Base-by-base conservation (phyloP, 1,140 invertebrate species). In the Eufriesea mexicana region DNA sequence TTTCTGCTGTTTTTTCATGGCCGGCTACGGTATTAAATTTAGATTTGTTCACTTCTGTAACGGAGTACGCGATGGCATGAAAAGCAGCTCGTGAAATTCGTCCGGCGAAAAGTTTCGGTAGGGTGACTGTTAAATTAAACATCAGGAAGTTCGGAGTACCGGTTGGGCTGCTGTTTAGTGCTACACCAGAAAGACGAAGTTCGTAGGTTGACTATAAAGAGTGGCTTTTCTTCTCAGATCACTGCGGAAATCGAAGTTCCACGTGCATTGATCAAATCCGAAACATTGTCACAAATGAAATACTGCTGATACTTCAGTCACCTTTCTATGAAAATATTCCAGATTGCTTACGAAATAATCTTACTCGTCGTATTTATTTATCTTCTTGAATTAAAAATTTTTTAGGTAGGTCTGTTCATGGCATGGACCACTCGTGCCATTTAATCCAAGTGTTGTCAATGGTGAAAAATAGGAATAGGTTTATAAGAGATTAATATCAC, bases 61-160 rank as follows among this genome's bases (percentile, higher is more conserved):
- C 71, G 16, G 71, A 57, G 54, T 57, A 57, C 49, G 70, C 49
- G 70, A 72, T 57, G 71, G 54, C 71, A 73, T 73, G 71, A 73
- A 73, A 73, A 57, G 71, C 71, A 73, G 71, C 71, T 73, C 54
- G 70, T 55, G 70, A 55, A 72, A 72, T 72, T 72, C 70, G 70
- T 55, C 55, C 51, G 20, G 20, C 12, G 28, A 23, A 73, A 73
- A 73, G 28, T 73, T 73, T 57, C 51, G 20, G 23, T 18, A 42
- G 51, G 71, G 54, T 7, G 51, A 57, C 71, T 73, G 71, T 73
- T 73, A 73, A 73, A 73, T 73, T 73, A 73, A 73, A 73, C 71
- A 73, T 73, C 71, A 73, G 71, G 35, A 73, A 73, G 71, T 73
- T 73, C 71, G 35, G 12, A 57, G 51, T 57, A 57, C 70, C 70